phyloP scores from a whole-genome alignment of 2,113 vertebrate genomes.

The Trinectes maculatus region DNA sequence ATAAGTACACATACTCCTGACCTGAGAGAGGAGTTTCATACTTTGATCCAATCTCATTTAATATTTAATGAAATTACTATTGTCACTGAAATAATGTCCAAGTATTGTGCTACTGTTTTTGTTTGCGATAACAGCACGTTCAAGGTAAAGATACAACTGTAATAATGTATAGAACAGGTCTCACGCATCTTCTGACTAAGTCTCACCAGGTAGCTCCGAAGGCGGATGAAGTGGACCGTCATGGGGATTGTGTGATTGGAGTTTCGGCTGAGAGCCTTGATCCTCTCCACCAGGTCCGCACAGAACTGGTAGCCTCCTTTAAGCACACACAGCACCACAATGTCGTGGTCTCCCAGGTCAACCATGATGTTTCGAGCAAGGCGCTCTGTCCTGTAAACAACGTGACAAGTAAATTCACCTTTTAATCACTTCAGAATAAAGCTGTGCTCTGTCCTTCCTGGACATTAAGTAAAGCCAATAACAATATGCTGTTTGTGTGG shows the following conservation, averaged over 20 bases:
- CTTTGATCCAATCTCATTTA: neutral
- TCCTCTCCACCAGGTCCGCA: slow-evolving; percentile 89
- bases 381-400: slow-evolving; percentile 86
- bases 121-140: neutral
- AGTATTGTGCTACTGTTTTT: neutral
- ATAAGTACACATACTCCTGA: too few species aligned
- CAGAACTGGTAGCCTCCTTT: slow-evolving; percentile 95
- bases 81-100: neutral
- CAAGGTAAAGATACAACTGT: slow-evolving; percentile 28
- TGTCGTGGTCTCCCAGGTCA: slow-evolving; percentile 89
- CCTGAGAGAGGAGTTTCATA: too few species aligned
- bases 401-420: neutral
- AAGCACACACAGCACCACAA: slow-evolving; percentile 90
- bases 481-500: too few species aligned
- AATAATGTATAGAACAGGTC: slow-evolving; percentile 3
- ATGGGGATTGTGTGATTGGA: slow-evolving; percentile 89
- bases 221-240: slow-evolving; percentile 93
- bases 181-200: slow-evolving; percentile 17
- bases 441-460: neutral
- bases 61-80: neutral
- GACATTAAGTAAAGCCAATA: neutral
- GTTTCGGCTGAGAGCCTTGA: slow-evolving; percentile 90
- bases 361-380: slow-evolving; percentile 92
- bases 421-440: neutral
- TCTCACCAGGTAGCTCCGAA: slow-evolving; percentile 89